Base-by-base conservation (phyloP, 2,113 vertebrate genomes). In the Datnioides undecimradiatus region DNA sequence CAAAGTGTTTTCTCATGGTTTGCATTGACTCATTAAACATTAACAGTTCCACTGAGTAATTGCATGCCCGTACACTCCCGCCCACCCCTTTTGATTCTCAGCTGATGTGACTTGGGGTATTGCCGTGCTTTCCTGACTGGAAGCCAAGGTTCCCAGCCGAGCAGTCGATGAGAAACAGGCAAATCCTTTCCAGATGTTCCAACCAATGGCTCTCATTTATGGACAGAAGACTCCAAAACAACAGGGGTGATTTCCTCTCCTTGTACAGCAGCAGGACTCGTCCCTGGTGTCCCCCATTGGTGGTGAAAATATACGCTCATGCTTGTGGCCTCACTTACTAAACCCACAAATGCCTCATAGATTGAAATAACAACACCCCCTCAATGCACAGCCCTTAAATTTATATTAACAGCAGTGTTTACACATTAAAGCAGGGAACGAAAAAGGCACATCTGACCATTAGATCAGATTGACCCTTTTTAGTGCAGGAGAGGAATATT, bases 151-250 rank as follows among this genome's bases (percentile, higher is more conserved):
- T 92, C 85, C 80, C 74, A 87, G 89, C 63, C 58, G 12, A 81
- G 68, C 59, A 84, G 76, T 88, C 68, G 83, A 87, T 91, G 88
- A 91, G 89, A 91, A 93, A 88, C 84, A 80, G 55, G 43, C 66
- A 86, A 93, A 93, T 90, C 78, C 66, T 55, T 91, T 90, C 92
- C 92, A 93, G 91, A 93, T 93, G 92, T 91, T 89, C 55, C 70
- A 36, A 57, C 82, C 78, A 73, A 64, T 60, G 76, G 78, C 60
- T 31, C 79, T 76, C 64, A 81, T 83, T 91, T 87, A 84, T 82
- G 21, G 38, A 65, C 62, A 0, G 14, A 60, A 52, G 48, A 65
- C 55, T 62, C 79, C 34, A 33, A 74, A 68, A 74, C 70, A 82
- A 62, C 33, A 34, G 8, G 55, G 9, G 19, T 54, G 73, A 81